Conservation (phyloP, 2,113 vertebrate species). For the Prinia subflava region DNA sequence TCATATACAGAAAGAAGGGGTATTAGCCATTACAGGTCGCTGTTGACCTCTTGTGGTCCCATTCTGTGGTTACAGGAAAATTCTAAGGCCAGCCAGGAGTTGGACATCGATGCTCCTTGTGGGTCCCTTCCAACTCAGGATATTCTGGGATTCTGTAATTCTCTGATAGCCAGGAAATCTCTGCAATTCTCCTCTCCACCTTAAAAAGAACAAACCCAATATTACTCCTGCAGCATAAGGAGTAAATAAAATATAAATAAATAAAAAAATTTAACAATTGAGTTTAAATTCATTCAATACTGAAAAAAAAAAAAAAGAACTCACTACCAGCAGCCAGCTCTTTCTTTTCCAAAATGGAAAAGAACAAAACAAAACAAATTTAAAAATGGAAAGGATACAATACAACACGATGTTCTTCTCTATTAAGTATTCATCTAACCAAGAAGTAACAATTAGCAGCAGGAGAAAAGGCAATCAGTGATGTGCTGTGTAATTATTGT, state of each 20-base stretch:
- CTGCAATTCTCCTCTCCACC: not conserved
- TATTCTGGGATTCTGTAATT: not conserved
- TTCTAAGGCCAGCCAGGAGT: rapidly evolving
- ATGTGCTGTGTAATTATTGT: not conserved
- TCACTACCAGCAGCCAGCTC: not conserved
- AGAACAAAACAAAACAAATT: not conserved
- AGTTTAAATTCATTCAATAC: not conserved
- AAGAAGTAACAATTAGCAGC: not conserved
- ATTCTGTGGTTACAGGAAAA: not conserved
- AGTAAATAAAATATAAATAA: too few relatives aligned
- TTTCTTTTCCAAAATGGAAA: not conserved
- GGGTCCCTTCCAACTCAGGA: not conserved
- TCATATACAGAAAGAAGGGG: rapidly evolving
- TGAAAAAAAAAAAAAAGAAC: not conserved
- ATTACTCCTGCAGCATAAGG: not conserved
- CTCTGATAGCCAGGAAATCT: not conserved
- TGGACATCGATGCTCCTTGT: not conserved
- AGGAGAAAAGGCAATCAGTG: not conserved
- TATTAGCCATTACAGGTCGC: not conserved
- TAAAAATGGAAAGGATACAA: not conserved
- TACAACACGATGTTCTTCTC: not conserved
- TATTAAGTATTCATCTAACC: not conserved
- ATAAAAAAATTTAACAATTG: not conserved
- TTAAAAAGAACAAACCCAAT: not conserved
- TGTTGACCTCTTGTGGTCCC: constrained; percentile 33